phyloP scores from a whole-genome alignment of 2,888 invertebrate species.

The Lysandra coridon region DNA sequence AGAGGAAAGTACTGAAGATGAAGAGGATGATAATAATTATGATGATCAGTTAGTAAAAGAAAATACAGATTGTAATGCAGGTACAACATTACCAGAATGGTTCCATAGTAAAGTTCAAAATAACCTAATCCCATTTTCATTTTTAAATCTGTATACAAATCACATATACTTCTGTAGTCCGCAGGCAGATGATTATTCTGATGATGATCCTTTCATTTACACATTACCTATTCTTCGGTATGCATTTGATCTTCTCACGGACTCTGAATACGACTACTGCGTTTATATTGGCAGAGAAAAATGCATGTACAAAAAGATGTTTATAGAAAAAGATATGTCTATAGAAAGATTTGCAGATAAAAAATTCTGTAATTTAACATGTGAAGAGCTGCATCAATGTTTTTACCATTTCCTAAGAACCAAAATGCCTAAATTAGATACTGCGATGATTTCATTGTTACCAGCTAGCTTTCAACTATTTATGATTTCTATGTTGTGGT shows the following conservation, averaged over 20 bases:
- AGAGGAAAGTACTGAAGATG: constrained; percentile 38
- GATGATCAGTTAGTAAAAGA: constrained; percentile 35
- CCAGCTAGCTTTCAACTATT: constrained; percentile 82
- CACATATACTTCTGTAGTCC: constrained; percentile 83
- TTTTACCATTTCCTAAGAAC: constrained; percentile 73
- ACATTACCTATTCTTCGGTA: constrained; percentile 82
- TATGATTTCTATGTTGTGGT: constrained; percentile 81
- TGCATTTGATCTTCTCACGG: constrained; percentile 76
- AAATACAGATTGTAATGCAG: not conserved
- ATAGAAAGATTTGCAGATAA: constrained; percentile 50
- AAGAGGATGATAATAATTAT: constrained; percentile 39
- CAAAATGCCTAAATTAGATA: constrained; percentile 60
- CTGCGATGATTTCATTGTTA: constrained; percentile 61
- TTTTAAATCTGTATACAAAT: constrained; percentile 85
- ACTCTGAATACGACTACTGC: constrained; percentile 59
- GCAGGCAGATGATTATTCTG: constrained; percentile 85
- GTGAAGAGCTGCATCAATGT: constrained; percentile 55
- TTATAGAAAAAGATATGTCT: constrained; percentile 52
- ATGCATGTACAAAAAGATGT: constrained; percentile 55
- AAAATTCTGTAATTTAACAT: constrained; percentile 53
- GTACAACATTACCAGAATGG: constrained; percentile 69
- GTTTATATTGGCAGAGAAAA: constrained; percentile 65
- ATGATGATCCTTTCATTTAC: constrained; percentile 80
- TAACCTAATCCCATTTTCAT: constrained; percentile 82
- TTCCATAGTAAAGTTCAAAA: constrained; percentile 82